These are phyloP conservation scores for Nysson spinosus DNA, from an alignment of 2,888 invertebrate species.

Conservation along the genomic window DNA sequence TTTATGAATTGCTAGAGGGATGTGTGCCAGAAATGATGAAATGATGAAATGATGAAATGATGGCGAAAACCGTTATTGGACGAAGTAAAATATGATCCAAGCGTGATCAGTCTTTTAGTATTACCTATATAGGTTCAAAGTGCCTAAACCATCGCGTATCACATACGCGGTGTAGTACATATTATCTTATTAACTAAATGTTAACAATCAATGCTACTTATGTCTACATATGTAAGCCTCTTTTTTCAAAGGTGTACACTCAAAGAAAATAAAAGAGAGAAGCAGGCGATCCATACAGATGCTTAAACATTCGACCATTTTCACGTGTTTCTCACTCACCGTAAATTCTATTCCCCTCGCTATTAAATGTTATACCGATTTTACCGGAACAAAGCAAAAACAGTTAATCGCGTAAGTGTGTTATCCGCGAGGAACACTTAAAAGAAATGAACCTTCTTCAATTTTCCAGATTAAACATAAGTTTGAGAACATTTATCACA, in stretches of 20 bases:
- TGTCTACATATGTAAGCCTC: conserved; percentile 53
- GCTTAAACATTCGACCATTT: conserved; percentile 28
- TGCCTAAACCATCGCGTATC: conserved; percentile 60
- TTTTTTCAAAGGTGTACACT: conserved; percentile 54
- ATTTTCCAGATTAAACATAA: too few species aligned
- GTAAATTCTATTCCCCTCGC: too few species aligned
- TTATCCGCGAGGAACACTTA: too few species aligned
- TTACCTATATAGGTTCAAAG: conserved; percentile 51
- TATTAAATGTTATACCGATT: too few species aligned
- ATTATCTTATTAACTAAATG: conserved; percentile 45
- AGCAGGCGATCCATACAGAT: conserved; percentile 17
- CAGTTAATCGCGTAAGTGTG: too few species aligned
- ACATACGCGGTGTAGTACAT: conserved; percentile 52
- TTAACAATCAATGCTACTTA: conserved; percentile 49
- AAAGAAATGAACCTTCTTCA: too few species aligned
- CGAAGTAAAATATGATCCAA: conserved; percentile 46
- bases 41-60: background rate
- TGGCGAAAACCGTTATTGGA: conserved; percentile 35
- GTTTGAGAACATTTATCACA: too few species aligned
- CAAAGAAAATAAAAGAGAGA: conserved; percentile 38
- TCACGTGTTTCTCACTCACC: too few species aligned
- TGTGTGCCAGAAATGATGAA: conserved; percentile 31
- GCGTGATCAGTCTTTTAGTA: conserved; percentile 39
- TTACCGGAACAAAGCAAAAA: too few species aligned
- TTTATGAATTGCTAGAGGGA: conserved; percentile 30